Conservation (phyloP, 2,888 invertebrate genomes). For the Hypsopygia costalis region DNA sequence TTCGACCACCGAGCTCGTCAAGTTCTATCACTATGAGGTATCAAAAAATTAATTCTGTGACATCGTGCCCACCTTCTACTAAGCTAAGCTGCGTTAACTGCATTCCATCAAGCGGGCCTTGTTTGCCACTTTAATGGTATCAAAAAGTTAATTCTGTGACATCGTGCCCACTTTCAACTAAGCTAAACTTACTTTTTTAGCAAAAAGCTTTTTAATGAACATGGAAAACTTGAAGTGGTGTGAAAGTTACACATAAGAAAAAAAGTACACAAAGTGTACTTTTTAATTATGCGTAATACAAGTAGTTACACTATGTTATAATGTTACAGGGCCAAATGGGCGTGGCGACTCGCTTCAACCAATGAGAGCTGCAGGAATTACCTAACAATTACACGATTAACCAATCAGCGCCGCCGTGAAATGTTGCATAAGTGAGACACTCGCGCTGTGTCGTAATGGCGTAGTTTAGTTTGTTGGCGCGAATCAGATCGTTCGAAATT, state of each 20-base stretch:
- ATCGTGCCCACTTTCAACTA: too few species aligned
- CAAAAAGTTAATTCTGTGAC: too few species aligned
- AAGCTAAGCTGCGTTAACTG: too few species aligned
- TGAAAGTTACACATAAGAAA: constrained; percentile 8
- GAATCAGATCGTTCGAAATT: constrained; percentile 8
- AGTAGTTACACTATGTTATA: constrained; percentile 54
- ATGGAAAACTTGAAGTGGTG: not conserved
- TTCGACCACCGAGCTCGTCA: too few species aligned
- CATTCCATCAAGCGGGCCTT: too few species aligned
- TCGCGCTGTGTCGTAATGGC: constrained; percentile 19
- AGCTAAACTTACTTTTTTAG: too few species aligned
- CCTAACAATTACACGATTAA: constrained; percentile 40
- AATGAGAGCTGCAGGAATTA: constrained; percentile 50
- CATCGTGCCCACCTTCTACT: too few species aligned
- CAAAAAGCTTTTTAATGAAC: too few species aligned
- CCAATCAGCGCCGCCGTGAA: constrained; percentile 43
- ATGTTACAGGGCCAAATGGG: constrained; percentile 49
- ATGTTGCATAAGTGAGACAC: constrained; percentile 34
- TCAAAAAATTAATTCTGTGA: too few species aligned
- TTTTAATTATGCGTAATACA: constrained; percentile 2
- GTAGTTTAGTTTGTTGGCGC: constrained; percentile 12
- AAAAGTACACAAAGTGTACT: not conserved
- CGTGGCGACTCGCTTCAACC: constrained; percentile 42
- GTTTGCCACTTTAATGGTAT: too few species aligned
- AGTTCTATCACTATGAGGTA: too few species aligned